These are phyloP conservation scores for Cheirogaleus major DNA, from an alignment of 2,797 vertebrate genomes.

Conservation along the genomic window DNA sequence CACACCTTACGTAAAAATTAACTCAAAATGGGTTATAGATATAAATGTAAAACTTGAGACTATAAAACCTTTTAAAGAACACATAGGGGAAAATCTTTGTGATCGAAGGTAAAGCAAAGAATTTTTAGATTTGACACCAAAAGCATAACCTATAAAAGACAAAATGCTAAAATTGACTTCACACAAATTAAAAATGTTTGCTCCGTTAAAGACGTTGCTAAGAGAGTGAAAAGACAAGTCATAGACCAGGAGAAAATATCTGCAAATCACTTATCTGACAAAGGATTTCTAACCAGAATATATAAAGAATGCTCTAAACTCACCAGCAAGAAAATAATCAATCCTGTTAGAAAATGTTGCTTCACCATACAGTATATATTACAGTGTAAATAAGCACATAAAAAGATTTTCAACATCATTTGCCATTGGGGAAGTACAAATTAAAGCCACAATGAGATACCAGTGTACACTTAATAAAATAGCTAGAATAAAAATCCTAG, in stretches of 20 bases:
- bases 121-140: background rate
- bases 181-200: background rate
- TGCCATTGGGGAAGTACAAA: background rate
- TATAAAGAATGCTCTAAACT: background rate
- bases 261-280: background rate
- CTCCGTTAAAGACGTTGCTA: background rate
- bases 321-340: background rate
- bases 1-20: background rate
- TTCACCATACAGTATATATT: background rate
- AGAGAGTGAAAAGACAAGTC: background rate
- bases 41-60: background rate
- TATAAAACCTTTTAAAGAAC: background rate
- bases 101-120: background rate
- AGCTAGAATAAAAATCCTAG: background rate
- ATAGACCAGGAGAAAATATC: background rate
- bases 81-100: background rate
- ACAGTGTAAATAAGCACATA: background rate
- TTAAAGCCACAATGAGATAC: background rate
- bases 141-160: background rate
- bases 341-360: background rate
- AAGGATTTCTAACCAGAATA: background rate
- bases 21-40: background rate
- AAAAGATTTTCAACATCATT: background rate
- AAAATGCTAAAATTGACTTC: background rate
- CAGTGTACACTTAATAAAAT: background rate